Evolutionary conservation across 2,797 vertebrate genomes (phyloP), one percentile per base, ranked within the genome.

Genomic region (Nyctibius grandis): DNA sequence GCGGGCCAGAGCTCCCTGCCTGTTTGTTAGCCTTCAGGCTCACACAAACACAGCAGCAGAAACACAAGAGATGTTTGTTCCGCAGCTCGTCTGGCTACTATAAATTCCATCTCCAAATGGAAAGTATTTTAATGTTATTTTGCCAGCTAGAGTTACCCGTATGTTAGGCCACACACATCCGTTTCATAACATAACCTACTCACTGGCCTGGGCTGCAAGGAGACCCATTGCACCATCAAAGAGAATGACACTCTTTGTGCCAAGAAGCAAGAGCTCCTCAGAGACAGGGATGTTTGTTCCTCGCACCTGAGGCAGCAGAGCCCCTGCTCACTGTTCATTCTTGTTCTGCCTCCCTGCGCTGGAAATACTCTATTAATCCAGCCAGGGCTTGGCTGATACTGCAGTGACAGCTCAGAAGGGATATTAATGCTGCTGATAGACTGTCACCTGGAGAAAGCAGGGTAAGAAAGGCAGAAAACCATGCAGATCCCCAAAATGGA

Each of bases 1-100:
- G 94, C 3, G 0, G 94, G 72, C 90, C 95, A 96, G 93, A 93
- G 94, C 90, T 97, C 91, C 75, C 95, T 95, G 93, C 64, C 88
- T 94, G 91, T 84, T 95, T 96, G 89, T 95, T 93, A 95, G 95
- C 93, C 94, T 96, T 96, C 94, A 85, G 94, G 92, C 96, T 96
- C 88, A 72, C 61, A 95, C 93, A 91, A 95, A 95, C 88, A 89
- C 53, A 88, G 92, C 92, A 83, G 78, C 93, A 96, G 86, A 94
- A 91, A 70, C 82, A 96, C 78, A 97, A 89, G 96, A 90, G 77
- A 91, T 95, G 93, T 96, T 96, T 97, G 96, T 95, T 95, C 94
- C 68, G 1, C 81, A 68, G 77, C 68, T 97, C 9, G 12, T 91
- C 96, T 92, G 93, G 91, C 96, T 96, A 96, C 90, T 95, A 95